Conservation (phyloP, 2,113 vertebrate species). For the Amphiprion ocellaris region DNA sequence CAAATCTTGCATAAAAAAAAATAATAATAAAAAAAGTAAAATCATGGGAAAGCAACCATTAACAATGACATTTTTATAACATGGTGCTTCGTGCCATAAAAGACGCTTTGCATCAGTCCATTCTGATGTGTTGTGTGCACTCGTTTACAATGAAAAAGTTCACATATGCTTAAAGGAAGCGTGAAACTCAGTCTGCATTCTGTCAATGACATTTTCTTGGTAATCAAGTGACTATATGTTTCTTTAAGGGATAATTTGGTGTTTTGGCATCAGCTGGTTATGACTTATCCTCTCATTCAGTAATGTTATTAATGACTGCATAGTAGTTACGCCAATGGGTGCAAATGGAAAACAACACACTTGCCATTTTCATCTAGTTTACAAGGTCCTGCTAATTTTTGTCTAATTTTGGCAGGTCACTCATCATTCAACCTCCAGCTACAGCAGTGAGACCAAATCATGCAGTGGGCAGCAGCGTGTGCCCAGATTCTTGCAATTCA, state of each 20-base stretch:
- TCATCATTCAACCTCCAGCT: neutral
- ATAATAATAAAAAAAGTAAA: constrained; percentile 22
- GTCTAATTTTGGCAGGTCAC: neutral
- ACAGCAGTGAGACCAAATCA: neutral
- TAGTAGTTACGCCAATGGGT: neutral
- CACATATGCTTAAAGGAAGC: too few relatives aligned
- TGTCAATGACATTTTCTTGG: too few relatives aligned
- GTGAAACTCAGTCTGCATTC: too few relatives aligned
- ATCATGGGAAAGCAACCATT: constrained; percentile 47
- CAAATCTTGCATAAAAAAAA: constrained; percentile 33
- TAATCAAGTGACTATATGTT: neutral
- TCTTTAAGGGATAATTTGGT: neutral
- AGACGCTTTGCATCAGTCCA: neutral
- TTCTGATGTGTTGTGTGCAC: constrained; percentile 21
- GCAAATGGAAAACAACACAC: constrained; percentile 5
- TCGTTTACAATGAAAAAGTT: neutral
- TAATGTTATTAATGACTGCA: neutral
- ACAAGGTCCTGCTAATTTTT: neutral
- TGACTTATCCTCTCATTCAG: neutral
- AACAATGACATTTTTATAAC: constrained; percentile 33
- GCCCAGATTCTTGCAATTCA: neutral
- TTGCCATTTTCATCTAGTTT: neutral
- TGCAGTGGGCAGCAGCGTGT: neutral
- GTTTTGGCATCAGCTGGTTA: neutral
- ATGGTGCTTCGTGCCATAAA: neutral